Evolutionary conservation across 1,140 invertebrate species (phyloP).

Genomic region (Lepeophtheirus salmonis): DNA sequence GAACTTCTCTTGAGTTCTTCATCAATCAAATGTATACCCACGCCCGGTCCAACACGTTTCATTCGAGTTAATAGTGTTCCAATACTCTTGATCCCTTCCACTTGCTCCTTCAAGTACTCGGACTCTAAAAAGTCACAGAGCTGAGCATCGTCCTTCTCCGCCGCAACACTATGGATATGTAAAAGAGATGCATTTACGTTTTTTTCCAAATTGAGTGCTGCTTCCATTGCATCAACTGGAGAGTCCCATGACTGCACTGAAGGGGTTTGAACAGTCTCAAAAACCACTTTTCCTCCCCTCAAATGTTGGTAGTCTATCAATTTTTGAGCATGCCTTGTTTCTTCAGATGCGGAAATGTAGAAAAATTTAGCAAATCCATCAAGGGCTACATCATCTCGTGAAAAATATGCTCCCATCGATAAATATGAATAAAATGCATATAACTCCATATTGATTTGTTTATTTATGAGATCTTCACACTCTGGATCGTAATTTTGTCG

Average conservation of each 20-base stretch:
- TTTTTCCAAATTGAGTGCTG: constrained; percentile 32
- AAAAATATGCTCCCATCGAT: constrained; percentile 47
- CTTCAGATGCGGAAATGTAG: constrained; percentile 38
- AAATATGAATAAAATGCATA: constrained; percentile 63
- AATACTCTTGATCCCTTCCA: constrained; percentile 13
- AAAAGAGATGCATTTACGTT: constrained; percentile 31
- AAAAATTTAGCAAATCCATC: constrained; percentile 38
- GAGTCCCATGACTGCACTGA: constrained; percentile 33
- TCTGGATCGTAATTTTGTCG: constrained; percentile 58
- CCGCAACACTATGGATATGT: constrained; percentile 28
- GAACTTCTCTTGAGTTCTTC: too few relatives aligned
- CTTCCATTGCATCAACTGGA: constrained; percentile 31
- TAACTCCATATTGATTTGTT: constrained; percentile 72
- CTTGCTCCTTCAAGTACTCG: constrained; percentile 10
- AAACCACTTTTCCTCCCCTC: constrained; percentile 46
- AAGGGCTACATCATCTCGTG: constrained; percentile 43
- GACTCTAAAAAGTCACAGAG: constrained; percentile 8
- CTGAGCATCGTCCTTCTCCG: constrained; percentile 26
- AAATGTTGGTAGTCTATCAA: constrained; percentile 57
- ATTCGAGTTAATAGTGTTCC: constrained; percentile 1
- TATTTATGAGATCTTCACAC: constrained; percentile 54
- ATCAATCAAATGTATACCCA: constrained; percentile 10
- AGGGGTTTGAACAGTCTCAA: constrained; percentile 33
- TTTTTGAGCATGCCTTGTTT: constrained; percentile 41
- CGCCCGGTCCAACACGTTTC: neutral